Percentiles rank a stretch among this genome's conserved stretches.
Conservation (phyloP, 1,140 invertebrate species). For the Polypedilum vanderplanki region DNA sequence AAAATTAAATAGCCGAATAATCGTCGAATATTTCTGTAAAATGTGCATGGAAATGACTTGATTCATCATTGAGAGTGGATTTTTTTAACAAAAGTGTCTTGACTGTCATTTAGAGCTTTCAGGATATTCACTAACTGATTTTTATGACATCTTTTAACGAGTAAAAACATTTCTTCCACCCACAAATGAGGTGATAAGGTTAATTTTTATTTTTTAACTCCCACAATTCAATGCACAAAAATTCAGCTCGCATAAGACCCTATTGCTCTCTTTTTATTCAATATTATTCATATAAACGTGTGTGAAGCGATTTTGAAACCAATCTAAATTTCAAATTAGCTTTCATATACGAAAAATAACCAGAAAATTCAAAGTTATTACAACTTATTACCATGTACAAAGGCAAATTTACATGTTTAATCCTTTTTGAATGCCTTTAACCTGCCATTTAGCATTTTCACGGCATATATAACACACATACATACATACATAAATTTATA, state of each 20-base stretch:
- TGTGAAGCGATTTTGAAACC: background rate
- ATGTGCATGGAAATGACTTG: background rate
- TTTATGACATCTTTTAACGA: background rate
- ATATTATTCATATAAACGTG: background rate
- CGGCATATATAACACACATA: background rate
- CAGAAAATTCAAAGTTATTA: slow-evolving; percentile 27
- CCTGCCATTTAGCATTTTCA: background rate
- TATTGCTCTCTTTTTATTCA: background rate
- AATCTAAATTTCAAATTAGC: slow-evolving; percentile 26
- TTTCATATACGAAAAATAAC: background rate
- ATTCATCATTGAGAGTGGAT: background rate
- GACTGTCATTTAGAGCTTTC: background rate
- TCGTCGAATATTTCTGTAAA: background rate
- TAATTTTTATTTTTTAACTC: too few relatives aligned
- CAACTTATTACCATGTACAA: slow-evolving; percentile 22
- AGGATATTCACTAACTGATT: background rate
- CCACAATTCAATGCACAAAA: background rate
- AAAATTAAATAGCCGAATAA: too few relatives aligned
- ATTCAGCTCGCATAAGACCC: background rate
- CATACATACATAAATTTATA: background rate
- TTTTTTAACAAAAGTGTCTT: background rate
- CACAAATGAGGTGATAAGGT: background rate
- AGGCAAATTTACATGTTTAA: slow-evolving; percentile 15
- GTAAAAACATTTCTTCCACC: background rate
- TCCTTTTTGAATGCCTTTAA: slow-evolving; percentile 2